A percentile compares a stretch with the other conserved stretches of the same genome.
Evolutionary conservation across 2,888 invertebrate species (phyloP).

Genomic region (Tetranychus piercei): DNA sequence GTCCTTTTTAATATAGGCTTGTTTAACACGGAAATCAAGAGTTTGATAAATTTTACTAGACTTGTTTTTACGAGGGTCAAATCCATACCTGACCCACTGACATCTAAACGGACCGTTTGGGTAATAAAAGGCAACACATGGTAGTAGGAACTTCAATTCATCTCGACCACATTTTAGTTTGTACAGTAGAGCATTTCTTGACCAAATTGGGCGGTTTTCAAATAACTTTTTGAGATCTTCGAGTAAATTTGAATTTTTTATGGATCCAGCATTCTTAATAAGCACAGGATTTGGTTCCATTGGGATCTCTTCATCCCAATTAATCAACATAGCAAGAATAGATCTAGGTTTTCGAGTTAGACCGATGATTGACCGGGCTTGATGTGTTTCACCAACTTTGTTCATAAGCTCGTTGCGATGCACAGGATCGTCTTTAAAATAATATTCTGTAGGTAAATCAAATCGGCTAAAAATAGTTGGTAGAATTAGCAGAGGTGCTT

Average conservation of each 20-base stretch:
- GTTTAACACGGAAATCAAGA: constrained; percentile 47
- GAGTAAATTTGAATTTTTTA: constrained; percentile 22
- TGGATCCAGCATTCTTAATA: background rate
- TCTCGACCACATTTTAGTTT: constrained; percentile 29
- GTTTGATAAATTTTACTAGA: constrained; percentile 65
- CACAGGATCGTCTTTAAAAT: constrained; percentile 27
- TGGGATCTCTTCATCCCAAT: constrained; percentile 15
- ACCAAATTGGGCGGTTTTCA: constrained; percentile 73
- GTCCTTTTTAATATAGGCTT: constrained; percentile 14
- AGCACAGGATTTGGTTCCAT: constrained; percentile 10
- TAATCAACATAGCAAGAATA: constrained; percentile 12
- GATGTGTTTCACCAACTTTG: background rate
- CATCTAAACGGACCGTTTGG: constrained; percentile 78
- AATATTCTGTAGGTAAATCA: constrained; percentile 39
- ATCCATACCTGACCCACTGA: constrained; percentile 66
- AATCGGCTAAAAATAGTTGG: constrained; percentile 59
- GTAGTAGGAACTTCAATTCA: constrained; percentile 52
- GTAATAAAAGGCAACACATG: constrained; percentile 66
- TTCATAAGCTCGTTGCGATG: background rate
- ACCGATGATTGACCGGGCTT: constrained; percentile 11
- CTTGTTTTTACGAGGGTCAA: constrained; percentile 68
- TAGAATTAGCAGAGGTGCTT: constrained; percentile 47
- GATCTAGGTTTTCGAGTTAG: constrained; percentile 15
- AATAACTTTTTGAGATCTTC: constrained; percentile 47
- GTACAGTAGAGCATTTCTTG: constrained; percentile 49